A percentile compares a stretch with the other conserved stretches of the same genome.
Conservation (phyloP, 2,888 invertebrate species). For the Ectemnius lituratus region DNA sequence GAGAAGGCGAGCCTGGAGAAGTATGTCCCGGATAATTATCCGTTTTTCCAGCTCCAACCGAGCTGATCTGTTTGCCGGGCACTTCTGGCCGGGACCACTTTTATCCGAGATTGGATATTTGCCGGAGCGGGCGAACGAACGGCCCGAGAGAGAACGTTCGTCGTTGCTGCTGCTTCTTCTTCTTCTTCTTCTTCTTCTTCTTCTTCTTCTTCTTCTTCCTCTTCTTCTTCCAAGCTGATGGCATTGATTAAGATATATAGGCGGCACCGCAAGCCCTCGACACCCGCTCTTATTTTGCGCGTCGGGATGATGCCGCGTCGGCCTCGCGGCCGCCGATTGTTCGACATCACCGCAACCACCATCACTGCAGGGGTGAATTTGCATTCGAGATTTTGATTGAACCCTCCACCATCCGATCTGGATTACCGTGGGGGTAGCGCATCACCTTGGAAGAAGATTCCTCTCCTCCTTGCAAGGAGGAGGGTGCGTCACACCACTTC, state of each 20-base stretch:
- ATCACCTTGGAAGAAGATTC: too few species aligned
- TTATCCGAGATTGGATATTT: constrained; percentile 53
- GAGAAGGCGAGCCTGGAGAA: constrained; percentile 33
- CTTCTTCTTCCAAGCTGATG: constrained; percentile 1
- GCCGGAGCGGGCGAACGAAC: constrained; percentile 26
- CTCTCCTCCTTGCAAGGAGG: background rate
- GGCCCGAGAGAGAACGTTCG: constrained; percentile 2
- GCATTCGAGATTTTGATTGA: constrained; percentile 70
- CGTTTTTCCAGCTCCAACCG: constrained; percentile 56
- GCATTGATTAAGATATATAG: constrained; percentile 60
- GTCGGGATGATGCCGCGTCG: too few species aligned
- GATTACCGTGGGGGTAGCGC: background rate
- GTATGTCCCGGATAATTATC: constrained; percentile 61
- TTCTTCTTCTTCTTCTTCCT: too few species aligned
- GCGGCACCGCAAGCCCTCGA: background rate
- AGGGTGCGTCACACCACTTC: background rate
- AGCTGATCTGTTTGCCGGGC: constrained; percentile 63
- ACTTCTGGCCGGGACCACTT: constrained; percentile 59
- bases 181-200: too few species aligned
- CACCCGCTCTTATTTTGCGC: too few species aligned
- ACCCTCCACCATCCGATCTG: constrained; percentile 30
- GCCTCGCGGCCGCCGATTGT: constrained; percentile 2
- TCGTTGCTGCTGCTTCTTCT: too few species aligned
- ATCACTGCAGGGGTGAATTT: constrained; percentile 54
- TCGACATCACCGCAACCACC: constrained; percentile 11